Conservation (phyloP, 2,888 invertebrate genomes). For the Tethea ocularis region DNA sequence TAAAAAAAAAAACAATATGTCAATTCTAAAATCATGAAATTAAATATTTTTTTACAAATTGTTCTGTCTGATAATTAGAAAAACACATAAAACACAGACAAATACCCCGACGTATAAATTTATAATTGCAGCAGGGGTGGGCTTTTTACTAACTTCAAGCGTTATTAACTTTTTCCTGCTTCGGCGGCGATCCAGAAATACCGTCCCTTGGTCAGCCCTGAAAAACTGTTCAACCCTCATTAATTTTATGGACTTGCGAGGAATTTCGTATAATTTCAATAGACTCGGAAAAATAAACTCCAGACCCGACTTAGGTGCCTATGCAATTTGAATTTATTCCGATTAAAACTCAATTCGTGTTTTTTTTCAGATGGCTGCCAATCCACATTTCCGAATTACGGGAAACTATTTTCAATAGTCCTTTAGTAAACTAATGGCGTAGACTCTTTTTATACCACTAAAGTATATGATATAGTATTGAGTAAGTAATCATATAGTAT, state of each 20-base stretch:
- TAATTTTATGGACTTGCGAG: constrained; percentile 40
- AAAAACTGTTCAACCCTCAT: constrained; percentile 34
- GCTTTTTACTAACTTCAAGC: constrained; percentile 40
- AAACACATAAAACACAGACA: constrained; percentile 30
- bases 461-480: too few species aligned
- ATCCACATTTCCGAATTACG: too few species aligned
- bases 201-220: constrained; percentile 41
- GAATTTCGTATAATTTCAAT: constrained; percentile 20
- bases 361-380: too few species aligned
- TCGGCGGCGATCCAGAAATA: constrained; percentile 28
- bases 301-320: not conserved
- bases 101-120: constrained; percentile 41
- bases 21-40: too few species aligned
- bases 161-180: constrained; percentile 54
- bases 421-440: too few species aligned
- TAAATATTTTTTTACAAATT: constrained; percentile 15
- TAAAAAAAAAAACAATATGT: too few species aligned
- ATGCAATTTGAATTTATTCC: not conserved
- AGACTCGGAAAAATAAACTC: not conserved
- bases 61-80: constrained; percentile 37
- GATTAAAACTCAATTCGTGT: not conserved
- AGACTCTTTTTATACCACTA: too few species aligned
- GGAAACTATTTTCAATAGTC: too few species aligned
- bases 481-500: too few species aligned
- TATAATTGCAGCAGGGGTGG: constrained; percentile 41